Conservation (phyloP, 2,113 vertebrate genomes). For the Enhydra lutris region DNA sequence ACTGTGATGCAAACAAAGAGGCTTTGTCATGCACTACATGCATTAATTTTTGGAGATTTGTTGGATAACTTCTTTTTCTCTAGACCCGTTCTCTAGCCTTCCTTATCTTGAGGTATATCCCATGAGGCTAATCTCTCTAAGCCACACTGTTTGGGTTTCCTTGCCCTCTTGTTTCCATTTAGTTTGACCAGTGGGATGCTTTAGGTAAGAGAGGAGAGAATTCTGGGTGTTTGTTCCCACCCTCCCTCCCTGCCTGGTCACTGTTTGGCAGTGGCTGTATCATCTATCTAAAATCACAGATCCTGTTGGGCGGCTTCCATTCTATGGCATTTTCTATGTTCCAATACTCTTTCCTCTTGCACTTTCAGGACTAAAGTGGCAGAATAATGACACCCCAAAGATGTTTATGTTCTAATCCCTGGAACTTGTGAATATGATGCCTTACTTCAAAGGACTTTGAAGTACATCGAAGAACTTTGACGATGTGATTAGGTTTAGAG, state of each 20-base stretch:
- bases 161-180: neutral
- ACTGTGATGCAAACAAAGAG: neutral
- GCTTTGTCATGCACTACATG: neutral
- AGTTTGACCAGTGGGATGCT: neutral
- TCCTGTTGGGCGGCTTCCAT: neutral
- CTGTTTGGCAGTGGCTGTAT: neutral
- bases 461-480: neutral
- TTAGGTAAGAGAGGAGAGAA: neutral
- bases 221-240: neutral
- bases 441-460: neutral
- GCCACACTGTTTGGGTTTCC: neutral
- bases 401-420: neutral
- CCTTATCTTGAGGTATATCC: fast-evolving
- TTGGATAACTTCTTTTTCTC: neutral
- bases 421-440: neutral
- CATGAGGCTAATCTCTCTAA: neutral
- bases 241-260: neutral
- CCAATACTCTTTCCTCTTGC: neutral
- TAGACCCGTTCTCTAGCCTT: neutral
- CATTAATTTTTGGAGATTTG: neutral
- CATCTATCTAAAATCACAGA: neutral
- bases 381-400: neutral
- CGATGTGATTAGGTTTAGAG: neutral
- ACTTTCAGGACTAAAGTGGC: neutral
- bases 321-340: neutral